phyloP scores from a whole-genome alignment of 2,113 vertebrate genomes.

The Lethenteron reissneri region DNA sequence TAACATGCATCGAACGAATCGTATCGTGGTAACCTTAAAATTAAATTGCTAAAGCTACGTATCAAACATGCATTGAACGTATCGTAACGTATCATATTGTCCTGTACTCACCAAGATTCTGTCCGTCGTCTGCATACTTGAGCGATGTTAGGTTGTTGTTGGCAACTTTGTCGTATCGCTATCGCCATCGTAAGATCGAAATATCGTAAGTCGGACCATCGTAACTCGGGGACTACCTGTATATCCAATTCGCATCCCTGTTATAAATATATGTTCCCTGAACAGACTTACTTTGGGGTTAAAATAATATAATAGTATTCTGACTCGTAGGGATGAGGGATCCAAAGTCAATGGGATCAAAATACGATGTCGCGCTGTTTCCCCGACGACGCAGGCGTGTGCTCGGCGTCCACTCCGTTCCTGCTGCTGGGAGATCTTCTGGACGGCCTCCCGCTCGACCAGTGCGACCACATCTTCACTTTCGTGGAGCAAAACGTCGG shows the following conservation, averaged over 20 bases:
- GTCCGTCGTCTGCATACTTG: too few species aligned
- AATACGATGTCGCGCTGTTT: constrained; percentile 9
- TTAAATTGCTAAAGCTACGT: too few species aligned
- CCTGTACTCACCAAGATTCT: too few species aligned
- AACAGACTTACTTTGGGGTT: not conserved
- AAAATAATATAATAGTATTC: not conserved
- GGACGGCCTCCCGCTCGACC: constrained; percentile 81
- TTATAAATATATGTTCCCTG: not conserved
- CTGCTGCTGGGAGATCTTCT: constrained; percentile 76
- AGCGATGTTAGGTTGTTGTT: too few species aligned
- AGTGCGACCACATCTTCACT: constrained; percentile 84
- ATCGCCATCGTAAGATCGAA: too few species aligned
- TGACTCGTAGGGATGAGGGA: not conserved
- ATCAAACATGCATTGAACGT: too few species aligned
- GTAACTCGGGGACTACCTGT: not conserved
- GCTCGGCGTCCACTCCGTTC: constrained; percentile 78
- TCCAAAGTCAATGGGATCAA: constrained; percentile 8
- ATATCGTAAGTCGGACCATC: not conserved
- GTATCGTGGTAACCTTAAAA: too few species aligned
- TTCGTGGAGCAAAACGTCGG: constrained; percentile 95
- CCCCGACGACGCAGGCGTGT: constrained; percentile 38
- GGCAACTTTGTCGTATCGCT: too few species aligned
- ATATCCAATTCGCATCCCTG: not conserved
- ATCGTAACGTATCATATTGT: too few species aligned
- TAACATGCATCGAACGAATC: too few species aligned